Evolutionary conservation across 2,113 vertebrate genomes (phyloP).

Genomic region (Polypterus senegalus): DNA sequence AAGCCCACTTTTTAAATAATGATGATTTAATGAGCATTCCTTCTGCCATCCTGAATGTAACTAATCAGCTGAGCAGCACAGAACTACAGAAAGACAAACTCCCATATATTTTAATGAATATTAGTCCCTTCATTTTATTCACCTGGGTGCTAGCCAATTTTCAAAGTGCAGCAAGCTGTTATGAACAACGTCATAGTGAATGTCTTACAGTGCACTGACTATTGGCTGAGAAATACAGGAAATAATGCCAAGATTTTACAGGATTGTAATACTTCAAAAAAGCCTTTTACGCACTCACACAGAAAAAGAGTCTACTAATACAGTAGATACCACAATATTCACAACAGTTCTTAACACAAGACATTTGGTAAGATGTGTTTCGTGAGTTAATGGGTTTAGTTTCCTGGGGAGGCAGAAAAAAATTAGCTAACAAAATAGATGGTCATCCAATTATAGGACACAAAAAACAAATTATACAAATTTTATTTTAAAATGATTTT

Average conservation of each 20-base stretch:
- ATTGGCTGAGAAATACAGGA: not conserved
- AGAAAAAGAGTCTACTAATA: too few relatives aligned
- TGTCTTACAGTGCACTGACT: slow-evolving; percentile 20
- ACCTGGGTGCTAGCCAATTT: slow-evolving; percentile 11
- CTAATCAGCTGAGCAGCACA: slow-evolving; percentile 42
- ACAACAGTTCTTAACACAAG: too few relatives aligned
- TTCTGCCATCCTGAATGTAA: slow-evolving; percentile 36
- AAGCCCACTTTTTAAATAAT: slow-evolving; percentile 55
- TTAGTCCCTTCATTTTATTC: slow-evolving; percentile 36
- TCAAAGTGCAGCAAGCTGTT: slow-evolving; percentile 42
- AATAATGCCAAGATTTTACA: too few relatives aligned
- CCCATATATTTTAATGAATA: slow-evolving; percentile 19
- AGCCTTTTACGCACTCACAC: too few relatives aligned
- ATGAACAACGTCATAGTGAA: slow-evolving; percentile 26
- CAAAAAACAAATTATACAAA: not conserved
- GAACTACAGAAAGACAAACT: slow-evolving; percentile 29
- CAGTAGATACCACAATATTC: too few relatives aligned
- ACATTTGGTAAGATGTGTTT: too few relatives aligned
- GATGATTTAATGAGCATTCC: slow-evolving; percentile 59
- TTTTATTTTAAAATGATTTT: slow-evolving; percentile 29
- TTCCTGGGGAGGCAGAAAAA: slow-evolving; percentile 14
- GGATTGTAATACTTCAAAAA: too few relatives aligned
- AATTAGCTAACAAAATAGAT: slow-evolving; percentile 13
- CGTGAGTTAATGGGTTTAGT: slow-evolving; percentile 5
- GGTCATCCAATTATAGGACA: slow-evolving; percentile 8